phyloP scores from a whole-genome alignment of 1,140 invertebrate genomes.

The Gryllus bimaculatus region DNA sequence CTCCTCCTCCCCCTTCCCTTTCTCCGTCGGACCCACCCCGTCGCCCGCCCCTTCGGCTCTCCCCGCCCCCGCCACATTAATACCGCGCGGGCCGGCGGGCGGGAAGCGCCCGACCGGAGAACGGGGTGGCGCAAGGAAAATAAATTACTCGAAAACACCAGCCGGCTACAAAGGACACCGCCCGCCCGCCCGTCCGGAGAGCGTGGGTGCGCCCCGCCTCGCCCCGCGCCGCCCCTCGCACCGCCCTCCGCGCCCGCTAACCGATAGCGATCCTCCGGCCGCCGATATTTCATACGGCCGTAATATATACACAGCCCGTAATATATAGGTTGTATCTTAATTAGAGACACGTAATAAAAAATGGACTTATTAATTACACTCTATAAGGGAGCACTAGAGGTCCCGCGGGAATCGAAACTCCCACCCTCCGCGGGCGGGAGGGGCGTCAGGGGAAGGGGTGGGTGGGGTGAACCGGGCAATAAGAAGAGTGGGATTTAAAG shows the following conservation, averaged over 20 bases:
- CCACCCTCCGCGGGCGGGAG: no score
- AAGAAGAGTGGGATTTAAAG: neutral
- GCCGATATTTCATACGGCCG: neutral
- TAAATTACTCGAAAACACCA: slow-evolving; percentile 1
- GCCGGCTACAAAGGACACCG: slow-evolving; percentile 2
- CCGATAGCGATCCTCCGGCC: neutral
- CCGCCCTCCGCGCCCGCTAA: neutral
- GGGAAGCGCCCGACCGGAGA: neutral
- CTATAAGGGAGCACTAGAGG: neutral
- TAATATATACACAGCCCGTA: neutral
- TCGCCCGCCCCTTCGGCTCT: neutral
- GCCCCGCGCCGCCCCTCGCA: no score
- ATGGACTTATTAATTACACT: neutral
- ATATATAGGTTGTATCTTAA: slow-evolving; percentile 1
- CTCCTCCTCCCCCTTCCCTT: no score
- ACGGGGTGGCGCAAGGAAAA: neutral
- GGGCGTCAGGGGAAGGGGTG: no score
- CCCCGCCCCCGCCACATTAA: neutral
- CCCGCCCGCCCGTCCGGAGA: no score
- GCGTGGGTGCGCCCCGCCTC: no score
- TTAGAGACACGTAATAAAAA: neutral
- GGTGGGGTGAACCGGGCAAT: neutral
- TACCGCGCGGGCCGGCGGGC: neutral
- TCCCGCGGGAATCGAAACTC: neutral
- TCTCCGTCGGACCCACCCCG: neutral